A percentile compares a stretch with the other conserved stretches of the same genome.
Evolutionary conservation across 1,140 invertebrate genomes (phyloP).

Genomic region (Eulimnadia texana): DNA sequence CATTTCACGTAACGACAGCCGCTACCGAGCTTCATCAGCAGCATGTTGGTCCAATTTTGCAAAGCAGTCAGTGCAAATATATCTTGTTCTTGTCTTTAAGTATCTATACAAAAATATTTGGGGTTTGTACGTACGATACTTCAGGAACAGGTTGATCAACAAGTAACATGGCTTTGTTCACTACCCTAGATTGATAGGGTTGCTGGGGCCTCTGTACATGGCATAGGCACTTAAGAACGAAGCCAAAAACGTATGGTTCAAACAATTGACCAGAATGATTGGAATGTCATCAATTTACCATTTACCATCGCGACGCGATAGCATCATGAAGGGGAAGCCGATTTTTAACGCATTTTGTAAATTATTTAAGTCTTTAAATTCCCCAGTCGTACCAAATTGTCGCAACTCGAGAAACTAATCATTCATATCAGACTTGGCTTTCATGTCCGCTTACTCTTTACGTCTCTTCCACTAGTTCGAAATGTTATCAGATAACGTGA

Average conservation of each 20-base stretch:
- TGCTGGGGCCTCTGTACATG: conserved; percentile 6
- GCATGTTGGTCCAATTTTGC: conserved; percentile 11
- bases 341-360: no score
- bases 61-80: not conserved
- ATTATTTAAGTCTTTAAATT: no score
- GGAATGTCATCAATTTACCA: conserved; percentile 13
- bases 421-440: no score
- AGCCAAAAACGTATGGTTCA: conserved; percentile 12
- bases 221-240: conserved; percentile 14
- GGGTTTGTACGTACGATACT: not conserved
- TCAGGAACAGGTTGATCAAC: not conserved
- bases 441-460: no score
- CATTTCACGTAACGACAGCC: not conserved
- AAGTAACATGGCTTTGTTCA: conserved; percentile 14
- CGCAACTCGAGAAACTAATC: no score
- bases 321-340: no score
- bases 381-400: no score
- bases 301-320: conserved; percentile 9
- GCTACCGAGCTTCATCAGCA: conserved; percentile 2
- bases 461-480: no score
- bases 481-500: no score
- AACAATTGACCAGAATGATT: conserved; percentile 6
- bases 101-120: conserved; percentile 11
- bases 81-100: conserved; percentile 6
- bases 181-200: conserved; percentile 4